Evolutionary conservation across 2,888 invertebrate species (phyloP), one percentile per base, ranked within the genome.

Genomic region (Lucinisca nassula): DNA sequence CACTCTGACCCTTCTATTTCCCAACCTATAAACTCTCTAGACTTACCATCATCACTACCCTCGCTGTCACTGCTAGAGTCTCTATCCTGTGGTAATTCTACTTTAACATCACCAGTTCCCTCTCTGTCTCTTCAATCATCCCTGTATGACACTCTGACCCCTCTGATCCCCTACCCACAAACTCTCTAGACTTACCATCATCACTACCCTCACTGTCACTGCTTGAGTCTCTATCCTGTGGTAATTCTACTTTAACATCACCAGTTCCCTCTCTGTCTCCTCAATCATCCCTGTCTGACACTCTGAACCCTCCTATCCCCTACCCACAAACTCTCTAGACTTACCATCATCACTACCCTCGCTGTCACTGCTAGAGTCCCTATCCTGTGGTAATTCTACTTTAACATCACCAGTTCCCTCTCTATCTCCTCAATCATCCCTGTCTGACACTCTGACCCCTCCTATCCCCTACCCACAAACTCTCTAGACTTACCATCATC

Each of bases 41-140:
- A n/a, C n/a, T 51, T 80, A 90, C 91, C 90, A 77, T 85, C 87
- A 74, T 76, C 86, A 49, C 87, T 88, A 24, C 82, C 90, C 74
- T 88, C 91, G 81, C 83, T 86, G 3, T 88, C 87, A 73, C 90
- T 90, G 79, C 91, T 91, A 17, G 91, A 91, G 72, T 88, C 83
- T 27, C 78, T 83, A 51, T 87, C 87, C 70, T 76, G 73, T n/a
- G 78, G 51, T 55, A 72, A 17, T 1, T 45, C 37, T 21, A 77
- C 73, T 17, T 72, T 35, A 21, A 79, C 79, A 8, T 30, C 74
- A 8, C 67, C 79, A 17, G 83, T 61, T 21, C 85, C 72, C 2
- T 83, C 89, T 55, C 49, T 58, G 27, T 83, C 89, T n/a, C n/a
- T n/a, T n/a, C n/a, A n/a, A n/a, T n/a, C n/a, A n/a, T n/a, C n/a